These are phyloP conservation scores for Anas capensis DNA, from an alignment of 2,797 vertebrate species.

Conservation along the genomic window DNA sequence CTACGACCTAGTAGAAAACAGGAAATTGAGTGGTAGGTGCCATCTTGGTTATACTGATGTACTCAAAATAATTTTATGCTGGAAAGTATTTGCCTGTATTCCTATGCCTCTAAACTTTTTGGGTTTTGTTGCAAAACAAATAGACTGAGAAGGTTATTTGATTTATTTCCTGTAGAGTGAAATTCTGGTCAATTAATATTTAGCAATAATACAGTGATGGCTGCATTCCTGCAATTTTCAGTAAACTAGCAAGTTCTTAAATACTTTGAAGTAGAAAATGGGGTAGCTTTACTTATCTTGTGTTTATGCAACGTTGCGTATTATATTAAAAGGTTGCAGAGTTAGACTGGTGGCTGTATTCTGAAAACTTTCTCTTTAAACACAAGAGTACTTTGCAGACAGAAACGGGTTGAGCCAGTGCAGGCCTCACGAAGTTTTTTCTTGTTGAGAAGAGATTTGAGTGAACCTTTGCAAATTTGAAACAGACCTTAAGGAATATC, in stretches of 20 bases:
- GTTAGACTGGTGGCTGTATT: background rate
- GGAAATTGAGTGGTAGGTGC: background rate
- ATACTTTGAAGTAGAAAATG: background rate
- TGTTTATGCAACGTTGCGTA: rapidly evolving
- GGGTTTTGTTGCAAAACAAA: background rate
- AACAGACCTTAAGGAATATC: background rate
- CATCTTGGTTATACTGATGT: background rate
- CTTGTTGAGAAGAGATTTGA: background rate
- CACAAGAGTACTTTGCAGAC: background rate
- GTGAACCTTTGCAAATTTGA: background rate
- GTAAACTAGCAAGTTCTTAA: background rate
- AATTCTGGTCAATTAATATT: background rate
- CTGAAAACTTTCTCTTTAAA: background rate
- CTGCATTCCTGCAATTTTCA: background rate
- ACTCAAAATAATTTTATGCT: background rate
- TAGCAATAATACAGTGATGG: background rate
- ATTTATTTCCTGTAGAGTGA: background rate
- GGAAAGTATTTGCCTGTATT: background rate
- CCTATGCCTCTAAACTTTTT: background rate
- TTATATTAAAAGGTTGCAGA: background rate
- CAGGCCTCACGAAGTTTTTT: background rate
- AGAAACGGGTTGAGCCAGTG: background rate
- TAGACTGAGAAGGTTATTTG: background rate
- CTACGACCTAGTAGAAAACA: background rate
- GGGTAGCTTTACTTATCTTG: background rate